Base-by-base conservation (phyloP, 2,888 invertebrate species). In the Rhagophthalmus giganteus region DNA sequence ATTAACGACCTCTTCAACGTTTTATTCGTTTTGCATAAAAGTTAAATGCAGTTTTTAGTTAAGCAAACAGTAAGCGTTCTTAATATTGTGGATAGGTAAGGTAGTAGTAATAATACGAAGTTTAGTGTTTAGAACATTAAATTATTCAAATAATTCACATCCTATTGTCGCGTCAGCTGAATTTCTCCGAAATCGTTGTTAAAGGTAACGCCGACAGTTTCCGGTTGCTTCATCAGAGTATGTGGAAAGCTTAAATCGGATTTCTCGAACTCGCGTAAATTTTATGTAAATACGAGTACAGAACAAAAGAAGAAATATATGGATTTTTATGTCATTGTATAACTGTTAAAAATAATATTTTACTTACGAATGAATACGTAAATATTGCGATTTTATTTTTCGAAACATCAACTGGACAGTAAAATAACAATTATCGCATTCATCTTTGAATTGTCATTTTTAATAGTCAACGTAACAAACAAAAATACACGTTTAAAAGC, bases 161-260 rank as follows among this genome's bases (percentile, higher is more conserved):
- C 27, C 12, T 26, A 35, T 42, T 42, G 42, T 42, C 42, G 26
- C 33, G 9, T 13, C 8, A 25, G 26, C 14, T 42, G 42, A 20
- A 32, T 31, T 42, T 42, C 42, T 26, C 42, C 26, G 10, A 33
- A 44, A 34, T 35, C 28, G 24, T 8, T 11, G 31, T 30, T 45
- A 24, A 37, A 45, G 33, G 39, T 33, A 33, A 39, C 27, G 28
- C 38, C 37, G 39, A 33, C 39, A 39, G 39, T 34, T 47, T 47
- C 47, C 47, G 30, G 39, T 26, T 39, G 47, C 47, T 47, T 47
- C 47, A 47, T 47, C 47, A 47, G 31, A 38, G 39, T 39, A 38
- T 47, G 38, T 47, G 32, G 33, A 39, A 46, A 27, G 33, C 39
- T 25, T 12, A 47, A 47, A 47, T 47, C 33, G 33, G 26, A 47